Percentiles rank a stretch among this genome's conserved stretches.
Conservation (phyloP, 2,888 invertebrate species). For the Lepidonotus clava region DNA sequence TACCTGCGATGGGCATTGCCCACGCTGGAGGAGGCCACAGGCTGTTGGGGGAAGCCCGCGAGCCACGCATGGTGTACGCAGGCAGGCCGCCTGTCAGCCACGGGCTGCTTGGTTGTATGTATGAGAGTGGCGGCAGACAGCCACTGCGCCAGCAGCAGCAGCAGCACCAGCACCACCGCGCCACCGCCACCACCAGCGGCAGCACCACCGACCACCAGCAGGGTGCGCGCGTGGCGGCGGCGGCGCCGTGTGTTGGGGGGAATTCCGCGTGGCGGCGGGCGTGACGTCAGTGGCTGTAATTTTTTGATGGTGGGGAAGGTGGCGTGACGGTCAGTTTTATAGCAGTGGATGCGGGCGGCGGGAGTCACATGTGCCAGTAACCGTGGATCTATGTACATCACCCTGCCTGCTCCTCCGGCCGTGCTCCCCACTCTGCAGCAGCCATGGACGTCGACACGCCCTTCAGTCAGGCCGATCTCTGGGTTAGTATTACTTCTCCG, state of each 20-base stretch:
- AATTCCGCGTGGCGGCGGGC: constrained; percentile 1
- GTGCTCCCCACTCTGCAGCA: constrained; percentile 28
- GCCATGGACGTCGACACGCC: constrained; percentile 49
- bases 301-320: constrained; percentile 51
- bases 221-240: not conserved
- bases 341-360: constrained; percentile 48
- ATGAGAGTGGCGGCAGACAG: not conserved
- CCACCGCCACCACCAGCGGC: not conserved
- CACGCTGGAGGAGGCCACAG: not conserved
- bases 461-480: constrained; percentile 50
- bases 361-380: constrained; percentile 51
- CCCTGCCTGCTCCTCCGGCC: constrained; percentile 34
- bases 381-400: constrained; percentile 53
- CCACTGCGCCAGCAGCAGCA: constrained; percentile 17
- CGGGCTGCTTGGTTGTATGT: not conserved
- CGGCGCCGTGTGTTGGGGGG: no score
- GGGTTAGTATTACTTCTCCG: constrained; percentile 27
- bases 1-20: no score
- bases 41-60: constrained; percentile 30
- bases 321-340: constrained; percentile 54
- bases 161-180: not conserved
- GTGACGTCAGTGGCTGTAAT: constrained; percentile 50
- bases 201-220: not conserved
- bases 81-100: not conserved
- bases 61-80: not conserved